These are phyloP conservation scores for Palaemon carinicauda DNA, from an alignment of 1,140 invertebrate species.

Conservation along the genomic window DNA sequence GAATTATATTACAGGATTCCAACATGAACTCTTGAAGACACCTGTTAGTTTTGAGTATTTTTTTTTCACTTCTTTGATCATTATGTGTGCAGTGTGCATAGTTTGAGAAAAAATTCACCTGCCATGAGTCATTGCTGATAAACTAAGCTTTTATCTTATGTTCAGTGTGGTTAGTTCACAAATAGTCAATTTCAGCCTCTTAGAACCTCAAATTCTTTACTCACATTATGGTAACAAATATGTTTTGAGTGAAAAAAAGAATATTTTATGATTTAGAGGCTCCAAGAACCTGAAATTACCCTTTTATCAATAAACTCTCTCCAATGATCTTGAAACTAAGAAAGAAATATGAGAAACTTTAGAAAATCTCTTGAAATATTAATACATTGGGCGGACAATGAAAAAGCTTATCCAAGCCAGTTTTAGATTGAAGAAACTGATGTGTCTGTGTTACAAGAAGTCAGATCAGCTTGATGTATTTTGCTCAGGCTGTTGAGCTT, in stretches of 20 bases:
- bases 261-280: background rate
- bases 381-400: no score
- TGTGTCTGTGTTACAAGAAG: slow-evolving; percentile 50
- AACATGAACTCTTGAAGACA: no score
- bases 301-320: background rate
- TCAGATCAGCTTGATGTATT: slow-evolving; percentile 49
- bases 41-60: no score
- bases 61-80: no score
- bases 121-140: background rate
- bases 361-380: no score
- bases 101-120: background rate
- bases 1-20: no score
- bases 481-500: slow-evolving; percentile 57
- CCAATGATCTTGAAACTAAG: no score
- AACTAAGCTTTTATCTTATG: slow-evolving; percentile 9
- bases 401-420: background rate
- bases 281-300: no score
- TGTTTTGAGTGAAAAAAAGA: background rate
- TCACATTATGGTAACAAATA: background rate
- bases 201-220: slow-evolving; percentile 41
- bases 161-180: slow-evolving; percentile 44
- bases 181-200: slow-evolving; percentile 47
- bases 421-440: slow-evolving; percentile 20
- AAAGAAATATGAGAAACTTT: no score
- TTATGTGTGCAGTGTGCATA: no score